phyloP scores from a whole-genome alignment of 1,140 invertebrate genomes.

The Drosophila eugracilis region DNA sequence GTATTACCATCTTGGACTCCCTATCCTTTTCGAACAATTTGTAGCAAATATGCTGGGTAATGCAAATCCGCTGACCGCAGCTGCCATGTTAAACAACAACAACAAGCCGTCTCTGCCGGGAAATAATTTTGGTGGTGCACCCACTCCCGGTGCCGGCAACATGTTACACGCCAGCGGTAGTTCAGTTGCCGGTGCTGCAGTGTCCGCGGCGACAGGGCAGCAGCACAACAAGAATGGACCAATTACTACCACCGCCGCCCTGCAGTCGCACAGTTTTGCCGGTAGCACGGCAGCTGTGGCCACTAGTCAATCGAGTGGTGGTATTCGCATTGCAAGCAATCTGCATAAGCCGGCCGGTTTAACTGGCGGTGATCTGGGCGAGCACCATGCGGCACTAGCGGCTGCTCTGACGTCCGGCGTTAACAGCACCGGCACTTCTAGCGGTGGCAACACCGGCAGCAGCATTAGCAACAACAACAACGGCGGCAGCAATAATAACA shows the following conservation, averaged over 20 bases:
- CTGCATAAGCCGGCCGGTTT: slow-evolving; percentile 67
- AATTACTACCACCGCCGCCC: slow-evolving; percentile 44
- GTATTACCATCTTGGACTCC: not conserved
- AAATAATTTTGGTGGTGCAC: slow-evolving; percentile 38
- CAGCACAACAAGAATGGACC: slow-evolving; percentile 68
- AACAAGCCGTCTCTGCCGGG: slow-evolving; percentile 61
- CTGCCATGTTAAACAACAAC: slow-evolving; percentile 74
- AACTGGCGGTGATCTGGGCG: slow-evolving; percentile 51
- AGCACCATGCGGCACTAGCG: slow-evolving; percentile 64
- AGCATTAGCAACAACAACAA: slow-evolving; percentile 12
- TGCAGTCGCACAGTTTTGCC: slow-evolving; percentile 35
- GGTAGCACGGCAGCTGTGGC: not conserved
- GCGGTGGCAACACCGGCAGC: slow-evolving; percentile 2
- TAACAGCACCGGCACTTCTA: slow-evolving; percentile 18
- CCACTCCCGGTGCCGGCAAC: slow-evolving; percentile 3
- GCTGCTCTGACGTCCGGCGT: slow-evolving; percentile 49
- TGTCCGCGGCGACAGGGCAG: slow-evolving; percentile 24
- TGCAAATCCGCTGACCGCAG: slow-evolving; percentile 58
- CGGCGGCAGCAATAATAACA: slow-evolving; percentile 21
- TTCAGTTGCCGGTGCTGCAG: slow-evolving; percentile 21
- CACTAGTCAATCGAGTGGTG: slow-evolving; percentile 42
- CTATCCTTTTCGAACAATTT: slow-evolving; percentile 2
- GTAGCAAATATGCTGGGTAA: slow-evolving; percentile 62
- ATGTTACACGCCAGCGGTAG: slow-evolving; percentile 21
- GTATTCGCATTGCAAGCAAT: slow-evolving; percentile 82